Percentiles rank a stretch among this genome's conserved stretches.
Conservation (phyloP, 2,888 invertebrate genomes). For the Trichopoda pennipes region DNA sequence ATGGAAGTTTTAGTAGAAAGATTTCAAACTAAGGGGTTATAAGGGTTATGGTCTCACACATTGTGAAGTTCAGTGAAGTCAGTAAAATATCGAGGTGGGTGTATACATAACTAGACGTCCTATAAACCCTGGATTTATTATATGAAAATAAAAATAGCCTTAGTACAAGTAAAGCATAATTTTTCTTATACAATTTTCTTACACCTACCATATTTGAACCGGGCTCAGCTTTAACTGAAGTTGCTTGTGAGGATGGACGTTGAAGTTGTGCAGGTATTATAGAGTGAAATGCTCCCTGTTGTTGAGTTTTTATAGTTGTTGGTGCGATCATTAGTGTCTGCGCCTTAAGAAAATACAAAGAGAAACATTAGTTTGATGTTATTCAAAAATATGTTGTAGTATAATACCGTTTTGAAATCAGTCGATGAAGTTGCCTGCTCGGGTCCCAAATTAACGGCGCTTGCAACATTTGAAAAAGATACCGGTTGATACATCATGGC, state of each 20-base stretch:
- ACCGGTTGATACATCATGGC: slow-evolving; percentile 84
- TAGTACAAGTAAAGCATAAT: background rate
- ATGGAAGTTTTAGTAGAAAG: no score
- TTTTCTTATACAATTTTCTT: slow-evolving; percentile 25
- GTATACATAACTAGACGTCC: background rate
- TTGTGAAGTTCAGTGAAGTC: background rate
- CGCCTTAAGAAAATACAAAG: slow-evolving; percentile 63
- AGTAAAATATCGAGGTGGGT: background rate
- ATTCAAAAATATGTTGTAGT: background rate
- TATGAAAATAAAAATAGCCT: background rate
- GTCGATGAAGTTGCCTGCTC: slow-evolving; percentile 33
- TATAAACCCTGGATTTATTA: background rate
- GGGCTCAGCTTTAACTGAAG: slow-evolving; percentile 79
- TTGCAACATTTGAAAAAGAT: slow-evolving; percentile 80
- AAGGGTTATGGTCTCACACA: no score
- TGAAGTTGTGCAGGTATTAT: slow-evolving; percentile 75
- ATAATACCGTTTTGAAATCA: slow-evolving; percentile 57
- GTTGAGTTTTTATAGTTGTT: slow-evolving; percentile 70
- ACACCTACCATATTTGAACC: slow-evolving; percentile 77
- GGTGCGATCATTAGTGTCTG: slow-evolving; percentile 74
- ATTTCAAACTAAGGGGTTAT: no score
- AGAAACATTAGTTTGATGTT: background rate
- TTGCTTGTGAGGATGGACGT: slow-evolving; percentile 76
- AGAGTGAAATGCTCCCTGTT: slow-evolving; percentile 76
- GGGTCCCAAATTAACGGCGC: slow-evolving; percentile 56